Evolutionary conservation across 1,140 invertebrate species (phyloP).

Genomic region (Centruroides sculpturatus): DNA sequence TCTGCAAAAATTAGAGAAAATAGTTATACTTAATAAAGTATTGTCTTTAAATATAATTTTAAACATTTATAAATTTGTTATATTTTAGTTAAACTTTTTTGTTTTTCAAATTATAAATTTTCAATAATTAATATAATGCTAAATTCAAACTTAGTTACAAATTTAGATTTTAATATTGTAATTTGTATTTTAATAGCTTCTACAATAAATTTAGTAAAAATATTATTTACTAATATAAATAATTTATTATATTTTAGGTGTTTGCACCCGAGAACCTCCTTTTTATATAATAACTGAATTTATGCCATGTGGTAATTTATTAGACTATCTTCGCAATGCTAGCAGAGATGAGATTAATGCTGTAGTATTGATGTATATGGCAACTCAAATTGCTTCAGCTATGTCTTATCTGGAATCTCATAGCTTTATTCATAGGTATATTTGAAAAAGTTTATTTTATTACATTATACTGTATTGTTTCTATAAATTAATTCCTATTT

Average conservation of each 20-base stretch:
- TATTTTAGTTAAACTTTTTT: background rate
- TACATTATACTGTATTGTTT: too few relatives aligned
- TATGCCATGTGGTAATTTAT: conserved; percentile 93
- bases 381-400: conserved; percentile 93
- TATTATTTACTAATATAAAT: too few relatives aligned
- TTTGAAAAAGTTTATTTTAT: too few relatives aligned
- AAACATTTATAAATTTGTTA: background rate
- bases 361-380: conserved; percentile 95
- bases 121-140: background rate
- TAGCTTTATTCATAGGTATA: conserved; percentile 80
- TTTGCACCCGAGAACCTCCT: conserved; percentile 93
- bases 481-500: too few relatives aligned
- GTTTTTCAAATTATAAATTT: background rate
- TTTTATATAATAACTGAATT: conserved; percentile 99
- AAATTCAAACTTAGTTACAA: too few relatives aligned
- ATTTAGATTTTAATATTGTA: too few relatives aligned
- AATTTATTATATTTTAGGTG: conserved; percentile 31
- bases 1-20: too few relatives aligned
- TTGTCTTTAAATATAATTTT: background rate
- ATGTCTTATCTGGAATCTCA: conserved; percentile 97
- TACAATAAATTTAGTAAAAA: too few relatives aligned
- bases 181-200: too few relatives aligned
- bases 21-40: too few relatives aligned
- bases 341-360: conserved; percentile 81
- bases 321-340: conserved; percentile 86